Conservation (phyloP, 30 jellyfish, hydroid and myxozoan genomes). For the Morbakka virulenta region DNA sequence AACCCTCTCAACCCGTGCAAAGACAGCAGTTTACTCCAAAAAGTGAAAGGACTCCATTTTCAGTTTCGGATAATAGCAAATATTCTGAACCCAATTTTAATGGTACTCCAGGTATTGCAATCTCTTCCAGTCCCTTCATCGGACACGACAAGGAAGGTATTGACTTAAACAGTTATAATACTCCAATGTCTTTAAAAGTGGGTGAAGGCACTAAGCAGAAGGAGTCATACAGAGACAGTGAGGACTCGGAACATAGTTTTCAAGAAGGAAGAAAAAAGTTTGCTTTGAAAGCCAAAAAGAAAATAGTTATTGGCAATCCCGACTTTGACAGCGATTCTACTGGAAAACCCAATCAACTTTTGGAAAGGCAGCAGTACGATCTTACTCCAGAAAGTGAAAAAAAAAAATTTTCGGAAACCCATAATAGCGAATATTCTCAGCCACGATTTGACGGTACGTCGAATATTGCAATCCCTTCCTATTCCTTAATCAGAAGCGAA, state of each 20-base stretch:
- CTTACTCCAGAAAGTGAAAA: background rate
- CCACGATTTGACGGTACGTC: background rate
- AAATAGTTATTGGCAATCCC: slow-evolving; percentile 2
- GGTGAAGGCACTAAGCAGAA: background rate
- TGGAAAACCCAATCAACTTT: no score
- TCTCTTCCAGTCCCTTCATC: no score
- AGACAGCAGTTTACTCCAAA: background rate
- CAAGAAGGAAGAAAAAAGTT: background rate
- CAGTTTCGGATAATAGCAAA: background rate
- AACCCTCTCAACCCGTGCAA: background rate
- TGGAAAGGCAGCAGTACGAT: background rate
- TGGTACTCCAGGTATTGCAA: background rate
- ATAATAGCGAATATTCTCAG: background rate
- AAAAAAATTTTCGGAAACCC: background rate
- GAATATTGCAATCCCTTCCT: background rate
- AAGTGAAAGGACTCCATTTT: background rate
- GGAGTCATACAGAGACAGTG: background rate
- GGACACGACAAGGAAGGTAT: no score
- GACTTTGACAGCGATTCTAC: no score
- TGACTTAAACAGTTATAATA: background rate
- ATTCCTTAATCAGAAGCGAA: no score
- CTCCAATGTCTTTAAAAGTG: background rate
- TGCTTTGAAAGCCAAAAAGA: background rate
- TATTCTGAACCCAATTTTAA: background rate
- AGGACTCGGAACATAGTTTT: background rate